Percentiles rank a stretch among this genome's conserved stretches.
Conservation (phyloP, 2,113 vertebrate species). For the Redunca redunca region DNA sequence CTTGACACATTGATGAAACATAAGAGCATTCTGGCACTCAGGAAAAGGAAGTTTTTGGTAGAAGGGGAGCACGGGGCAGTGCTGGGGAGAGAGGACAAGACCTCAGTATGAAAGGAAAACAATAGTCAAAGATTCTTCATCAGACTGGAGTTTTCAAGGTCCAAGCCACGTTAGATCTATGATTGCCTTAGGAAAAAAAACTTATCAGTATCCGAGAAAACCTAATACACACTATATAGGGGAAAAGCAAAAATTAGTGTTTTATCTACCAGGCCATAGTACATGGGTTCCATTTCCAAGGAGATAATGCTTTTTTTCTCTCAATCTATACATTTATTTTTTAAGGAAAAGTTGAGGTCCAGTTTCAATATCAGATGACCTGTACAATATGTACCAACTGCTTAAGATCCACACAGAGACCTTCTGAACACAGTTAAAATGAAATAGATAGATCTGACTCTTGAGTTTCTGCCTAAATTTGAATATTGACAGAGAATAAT, state of each 20-base stretch:
- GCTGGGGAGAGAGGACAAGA: neutral
- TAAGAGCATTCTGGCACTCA: neutral
- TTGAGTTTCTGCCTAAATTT: slow-evolving; percentile 21
- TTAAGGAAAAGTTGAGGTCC: neutral
- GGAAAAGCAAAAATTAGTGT: neutral
- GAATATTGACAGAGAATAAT: slow-evolving; percentile 39
- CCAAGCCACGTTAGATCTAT: neutral
- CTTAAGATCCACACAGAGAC: neutral
- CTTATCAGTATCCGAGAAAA: neutral
- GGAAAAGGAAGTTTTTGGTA: neutral
- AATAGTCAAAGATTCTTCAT: neutral
- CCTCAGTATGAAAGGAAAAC: neutral
- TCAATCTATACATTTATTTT: neutral
- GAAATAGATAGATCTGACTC: neutral
- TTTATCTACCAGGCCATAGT: neutral
- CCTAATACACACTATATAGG: neutral
- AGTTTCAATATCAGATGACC: neutral
- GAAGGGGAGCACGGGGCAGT: neutral
- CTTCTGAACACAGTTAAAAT: slow-evolving; percentile 10
- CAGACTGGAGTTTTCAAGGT: neutral
- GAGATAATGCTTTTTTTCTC: neutral
- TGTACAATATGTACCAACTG: neutral
- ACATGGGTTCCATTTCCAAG: neutral
- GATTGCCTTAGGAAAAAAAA: neutral
- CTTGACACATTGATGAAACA: neutral